Evolutionary conservation across 2,113 vertebrate genomes (phyloP).

Genomic region (Aspidoscelis tigris): DNA sequence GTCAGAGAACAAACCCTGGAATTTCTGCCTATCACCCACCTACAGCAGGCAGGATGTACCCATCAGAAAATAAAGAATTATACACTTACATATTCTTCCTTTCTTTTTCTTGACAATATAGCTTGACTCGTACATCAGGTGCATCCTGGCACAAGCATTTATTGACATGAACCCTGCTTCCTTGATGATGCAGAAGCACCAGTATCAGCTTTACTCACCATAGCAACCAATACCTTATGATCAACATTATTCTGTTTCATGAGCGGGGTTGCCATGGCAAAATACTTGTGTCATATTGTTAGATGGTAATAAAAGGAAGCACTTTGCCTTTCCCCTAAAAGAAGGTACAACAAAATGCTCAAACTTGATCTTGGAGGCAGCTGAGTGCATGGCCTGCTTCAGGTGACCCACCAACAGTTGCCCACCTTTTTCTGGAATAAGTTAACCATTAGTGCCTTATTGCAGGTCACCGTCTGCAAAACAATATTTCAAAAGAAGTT

Average conservation of each 20-base stretch:
- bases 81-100: conserved; percentile 42
- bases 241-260: conserved; percentile 40
- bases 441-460: neutral
- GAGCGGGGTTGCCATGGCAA: conserved; percentile 55
- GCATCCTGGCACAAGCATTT: conserved; percentile 27
- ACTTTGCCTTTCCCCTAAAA: conserved; percentile 34
- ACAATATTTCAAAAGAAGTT: conserved; percentile 11
- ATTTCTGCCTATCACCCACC: conserved; percentile 35
- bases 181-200: conserved; percentile 16
- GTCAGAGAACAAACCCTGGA: too few species aligned
- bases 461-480: conserved; percentile 16
- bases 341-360: conserved; percentile 7
- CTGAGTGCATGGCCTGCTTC: conserved; percentile 8
- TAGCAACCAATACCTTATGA: conserved; percentile 44
- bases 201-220: conserved; percentile 48
- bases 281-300: conserved; percentile 47
- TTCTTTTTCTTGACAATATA: conserved; percentile 41
- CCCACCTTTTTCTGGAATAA: conserved; percentile 2
- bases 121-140: conserved; percentile 46
- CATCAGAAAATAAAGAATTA: too few species aligned
- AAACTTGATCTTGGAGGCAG: fast-evolving
- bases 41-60: too few species aligned
- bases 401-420: neutral
- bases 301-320: conserved; percentile 40
- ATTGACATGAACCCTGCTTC: conserved; percentile 38